A percentile compares a stretch with the other conserved stretches of the same genome.
phyloP scores from a whole-genome alignment of 2,797 vertebrate species.

The Knipowitschia caucasica region DNA sequence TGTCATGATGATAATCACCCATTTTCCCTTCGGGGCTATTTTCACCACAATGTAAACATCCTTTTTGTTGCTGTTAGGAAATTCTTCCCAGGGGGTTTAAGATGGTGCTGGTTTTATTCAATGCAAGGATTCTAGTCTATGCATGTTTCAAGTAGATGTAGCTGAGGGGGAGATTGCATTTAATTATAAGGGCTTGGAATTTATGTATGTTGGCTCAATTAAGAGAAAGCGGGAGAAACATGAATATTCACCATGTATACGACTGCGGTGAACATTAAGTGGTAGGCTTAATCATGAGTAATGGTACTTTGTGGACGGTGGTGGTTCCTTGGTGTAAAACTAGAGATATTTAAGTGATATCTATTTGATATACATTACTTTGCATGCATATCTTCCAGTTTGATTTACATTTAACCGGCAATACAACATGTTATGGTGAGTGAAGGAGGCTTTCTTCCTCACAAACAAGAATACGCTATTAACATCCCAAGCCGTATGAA shows the following conservation, averaged over 20 bases:
- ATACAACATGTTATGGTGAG: background rate
- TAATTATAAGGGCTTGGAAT: background rate
- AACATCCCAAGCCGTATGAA: conserved; percentile 12
- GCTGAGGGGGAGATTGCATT: background rate
- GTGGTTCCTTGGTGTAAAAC: too few species aligned
- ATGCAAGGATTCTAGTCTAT: background rate
- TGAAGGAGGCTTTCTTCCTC: background rate
- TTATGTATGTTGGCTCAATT: background rate
- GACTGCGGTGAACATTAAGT: background rate
- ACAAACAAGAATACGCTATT: background rate
- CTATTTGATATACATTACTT: too few species aligned
- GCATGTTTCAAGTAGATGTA: background rate
- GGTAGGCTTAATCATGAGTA: too few species aligned
- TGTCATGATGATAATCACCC: background rate
- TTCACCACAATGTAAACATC: background rate
- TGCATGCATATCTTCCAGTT: too few species aligned
- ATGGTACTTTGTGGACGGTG: too few species aligned
- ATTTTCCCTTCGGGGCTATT: background rate
- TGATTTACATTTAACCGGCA: background rate
- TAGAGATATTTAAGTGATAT: too few species aligned
- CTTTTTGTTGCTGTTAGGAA: conserved; percentile 7
- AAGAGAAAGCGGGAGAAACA: background rate
- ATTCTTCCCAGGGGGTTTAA: background rate
- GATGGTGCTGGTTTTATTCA: background rate
- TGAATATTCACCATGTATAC: background rate